These are phyloP conservation scores for Heliconius ismenius DNA, from an alignment of 2,888 invertebrate genomes.

Conservation along the genomic window DNA sequence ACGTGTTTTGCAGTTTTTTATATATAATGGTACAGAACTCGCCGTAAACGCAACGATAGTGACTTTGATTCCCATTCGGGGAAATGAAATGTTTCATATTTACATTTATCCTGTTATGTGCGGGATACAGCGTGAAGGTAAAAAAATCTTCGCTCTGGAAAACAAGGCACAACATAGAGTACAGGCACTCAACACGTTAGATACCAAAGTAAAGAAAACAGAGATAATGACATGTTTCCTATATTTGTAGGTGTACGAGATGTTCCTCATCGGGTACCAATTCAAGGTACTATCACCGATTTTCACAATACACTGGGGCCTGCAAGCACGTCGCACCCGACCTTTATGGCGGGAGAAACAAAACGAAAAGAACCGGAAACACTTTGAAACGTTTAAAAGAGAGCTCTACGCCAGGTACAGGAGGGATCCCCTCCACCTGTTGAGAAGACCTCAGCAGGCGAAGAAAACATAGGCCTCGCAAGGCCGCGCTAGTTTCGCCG, in stretches of 20 bases:
- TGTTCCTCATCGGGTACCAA: constrained; percentile 93
- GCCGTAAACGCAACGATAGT: too few species aligned
- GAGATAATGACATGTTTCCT: not conserved
- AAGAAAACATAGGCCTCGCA: constrained; percentile 78
- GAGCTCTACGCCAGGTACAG: constrained; percentile 90
- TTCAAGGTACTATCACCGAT: constrained; percentile 93
- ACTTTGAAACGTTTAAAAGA: constrained; percentile 91
- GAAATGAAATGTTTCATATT: too few species aligned
- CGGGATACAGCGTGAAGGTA: too few species aligned
- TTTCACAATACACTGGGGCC: constrained; percentile 94
- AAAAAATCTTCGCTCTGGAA: too few species aligned
- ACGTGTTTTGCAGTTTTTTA: too few species aligned
- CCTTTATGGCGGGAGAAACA: constrained; percentile 94
- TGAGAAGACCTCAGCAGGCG: constrained; percentile 61
- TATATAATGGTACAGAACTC: too few species aligned
- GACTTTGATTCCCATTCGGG: too few species aligned
- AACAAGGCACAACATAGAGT: not conserved
- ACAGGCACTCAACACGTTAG: too few species aligned
- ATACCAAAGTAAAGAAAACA: too few species aligned
- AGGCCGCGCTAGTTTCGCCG: constrained; percentile 70
- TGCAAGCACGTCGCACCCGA: constrained; percentile 88
- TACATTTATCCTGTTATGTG: too few species aligned
- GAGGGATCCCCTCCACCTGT: constrained; percentile 83
- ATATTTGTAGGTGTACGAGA: constrained; percentile 90
- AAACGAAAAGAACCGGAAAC: constrained; percentile 90